Conservation (phyloP, 2,113 vertebrate genomes). For the Sturnus vulgaris region DNA sequence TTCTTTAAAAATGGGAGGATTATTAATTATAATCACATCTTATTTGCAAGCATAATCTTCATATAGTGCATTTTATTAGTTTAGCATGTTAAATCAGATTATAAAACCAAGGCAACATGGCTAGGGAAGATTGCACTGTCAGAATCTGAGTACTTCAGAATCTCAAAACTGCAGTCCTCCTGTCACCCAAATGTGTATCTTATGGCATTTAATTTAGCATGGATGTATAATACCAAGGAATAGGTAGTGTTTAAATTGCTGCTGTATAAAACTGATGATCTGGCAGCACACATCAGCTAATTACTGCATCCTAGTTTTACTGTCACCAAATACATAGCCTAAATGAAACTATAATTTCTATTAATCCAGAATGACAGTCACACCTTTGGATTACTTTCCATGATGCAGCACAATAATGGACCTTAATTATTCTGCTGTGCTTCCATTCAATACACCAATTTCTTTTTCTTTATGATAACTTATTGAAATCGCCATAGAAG, state of each 20-base stretch:
- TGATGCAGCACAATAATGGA: neutral
- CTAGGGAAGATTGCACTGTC: neutral
- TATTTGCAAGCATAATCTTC: conserved; percentile 34
- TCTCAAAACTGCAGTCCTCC: neutral
- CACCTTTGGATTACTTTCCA: neutral
- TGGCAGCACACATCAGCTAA: neutral
- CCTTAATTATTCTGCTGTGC: neutral
- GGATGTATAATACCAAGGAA: neutral
- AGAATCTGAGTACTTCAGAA: neutral
- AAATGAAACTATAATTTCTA: neutral
- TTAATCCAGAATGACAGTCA: neutral
- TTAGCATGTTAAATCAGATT: neutral
- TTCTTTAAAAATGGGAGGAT: conserved; percentile 30
- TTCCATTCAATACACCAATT: neutral
- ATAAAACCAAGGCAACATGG: conserved; percentile 8
- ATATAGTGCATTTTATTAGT: neutral
- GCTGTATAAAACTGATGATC: neutral
- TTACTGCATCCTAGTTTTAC: neutral
- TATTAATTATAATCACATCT: conserved; percentile 52
- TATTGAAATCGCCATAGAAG: rapidly evolving
- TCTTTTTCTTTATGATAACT: neutral
- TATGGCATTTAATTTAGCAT: neutral
- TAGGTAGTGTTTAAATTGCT: neutral
- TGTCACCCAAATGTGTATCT: neutral
- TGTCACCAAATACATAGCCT: neutral